These are phyloP conservation scores for Agonopterix arenella DNA, from an alignment of 2,888 invertebrate genomes.

Conservation along the genomic window DNA sequence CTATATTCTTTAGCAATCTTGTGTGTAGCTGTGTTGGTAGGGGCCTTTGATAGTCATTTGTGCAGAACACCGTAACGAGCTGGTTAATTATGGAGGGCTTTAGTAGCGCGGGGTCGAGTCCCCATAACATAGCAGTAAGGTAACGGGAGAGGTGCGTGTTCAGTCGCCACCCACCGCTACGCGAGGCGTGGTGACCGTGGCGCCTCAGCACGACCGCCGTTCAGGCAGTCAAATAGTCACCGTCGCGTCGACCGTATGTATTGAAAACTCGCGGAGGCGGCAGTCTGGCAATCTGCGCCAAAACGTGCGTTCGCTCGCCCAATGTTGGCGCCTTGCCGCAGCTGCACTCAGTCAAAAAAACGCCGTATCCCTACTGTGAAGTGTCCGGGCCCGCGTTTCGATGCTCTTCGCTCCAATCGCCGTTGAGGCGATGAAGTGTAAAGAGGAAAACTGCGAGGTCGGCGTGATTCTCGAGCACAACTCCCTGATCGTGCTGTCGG, in stretches of 20 bases:
- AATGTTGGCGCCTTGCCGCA: conserved; percentile 44
- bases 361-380: conserved; percentile 37
- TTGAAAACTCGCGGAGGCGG: conserved; percentile 52
- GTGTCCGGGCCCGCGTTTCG: conserved; percentile 61
- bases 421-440: conserved; percentile 76
- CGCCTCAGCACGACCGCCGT: conserved; percentile 33
- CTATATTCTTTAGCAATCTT: conserved; percentile 4
- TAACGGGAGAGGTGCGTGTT: conserved; percentile 72
- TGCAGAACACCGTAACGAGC: conserved; percentile 36
- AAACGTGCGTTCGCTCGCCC: conserved; percentile 53
- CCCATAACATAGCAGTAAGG: conserved; percentile 70
- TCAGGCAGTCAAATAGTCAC: conserved; percentile 67
- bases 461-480: conserved; percentile 73
- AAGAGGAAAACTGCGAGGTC: conserved; percentile 75
- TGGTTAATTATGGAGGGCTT: conserved; percentile 44
- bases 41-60: conserved; percentile 10
- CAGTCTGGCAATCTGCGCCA: conserved; percentile 63
- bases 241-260: conserved; percentile 59
- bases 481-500: conserved; percentile 69
- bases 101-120: conserved; percentile 61
- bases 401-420: conserved; percentile 75
- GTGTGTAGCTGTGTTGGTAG: not conserved
- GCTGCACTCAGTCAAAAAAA: conserved; percentile 21
- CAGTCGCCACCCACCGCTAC: conserved; percentile 67
- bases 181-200: conserved; percentile 63